These are phyloP conservation scores for Manis javanica DNA, from an alignment of 2,797 vertebrate genomes.

Conservation along the genomic window DNA sequence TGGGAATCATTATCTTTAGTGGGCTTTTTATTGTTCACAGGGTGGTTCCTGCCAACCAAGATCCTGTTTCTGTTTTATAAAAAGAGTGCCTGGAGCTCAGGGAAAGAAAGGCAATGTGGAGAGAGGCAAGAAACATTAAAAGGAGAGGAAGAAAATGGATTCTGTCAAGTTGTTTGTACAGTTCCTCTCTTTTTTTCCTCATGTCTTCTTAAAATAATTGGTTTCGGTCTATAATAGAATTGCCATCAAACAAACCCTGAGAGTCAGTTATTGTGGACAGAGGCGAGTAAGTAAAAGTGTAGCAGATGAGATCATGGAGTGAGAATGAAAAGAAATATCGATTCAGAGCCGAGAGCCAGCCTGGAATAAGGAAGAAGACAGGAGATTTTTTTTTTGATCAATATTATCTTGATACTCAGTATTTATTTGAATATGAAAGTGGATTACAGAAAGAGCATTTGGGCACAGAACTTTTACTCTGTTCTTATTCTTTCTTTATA, in stretches of 20 bases:
- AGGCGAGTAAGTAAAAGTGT: conserved; percentile 57
- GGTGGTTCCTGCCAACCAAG: not conserved
- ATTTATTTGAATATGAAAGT: conserved; percentile 48
- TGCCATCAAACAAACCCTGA: conserved; percentile 39
- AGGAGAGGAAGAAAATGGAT: conserved; percentile 59
- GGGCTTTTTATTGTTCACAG: conserved; percentile 43
- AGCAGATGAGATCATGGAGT: conserved; percentile 23
- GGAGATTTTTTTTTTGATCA: not conserved
- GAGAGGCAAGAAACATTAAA: conserved; percentile 34
- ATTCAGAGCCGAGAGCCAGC: conserved; percentile 24
- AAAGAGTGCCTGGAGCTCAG: not conserved
- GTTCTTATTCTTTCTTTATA: not conserved
- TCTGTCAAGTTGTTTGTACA: conserved; percentile 54
- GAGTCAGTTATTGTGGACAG: conserved; percentile 19
- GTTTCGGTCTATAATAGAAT: conserved; percentile 66
- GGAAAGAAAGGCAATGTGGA: not conserved
- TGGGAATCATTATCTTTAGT: not conserved
- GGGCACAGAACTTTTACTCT: not conserved
- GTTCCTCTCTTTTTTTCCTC: conserved; percentile 32
- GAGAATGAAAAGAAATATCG: conserved; percentile 63
- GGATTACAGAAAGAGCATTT: not conserved
- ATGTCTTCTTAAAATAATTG: conserved; percentile 73
- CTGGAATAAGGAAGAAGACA: not conserved
- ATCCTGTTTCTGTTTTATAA: conserved; percentile 58
- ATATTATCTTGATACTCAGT: conserved; percentile 54